Percentiles rank a stretch among this genome's conserved stretches.
Conservation (phyloP, 1,140 invertebrate species). For the Zaprionus tsacasi region DNA sequence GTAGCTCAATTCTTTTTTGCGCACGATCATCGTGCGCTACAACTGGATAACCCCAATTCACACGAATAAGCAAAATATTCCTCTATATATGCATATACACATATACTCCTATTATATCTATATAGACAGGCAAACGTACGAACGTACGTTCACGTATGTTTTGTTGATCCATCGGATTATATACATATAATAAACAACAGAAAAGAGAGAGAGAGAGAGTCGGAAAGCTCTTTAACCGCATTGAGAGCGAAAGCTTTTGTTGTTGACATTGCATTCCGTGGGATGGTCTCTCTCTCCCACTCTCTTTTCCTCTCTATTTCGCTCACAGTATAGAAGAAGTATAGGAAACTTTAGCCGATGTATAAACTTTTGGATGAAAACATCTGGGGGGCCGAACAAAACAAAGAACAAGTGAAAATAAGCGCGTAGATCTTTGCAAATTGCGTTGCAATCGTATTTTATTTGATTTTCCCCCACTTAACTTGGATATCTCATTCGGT, state of each 20-base stretch:
- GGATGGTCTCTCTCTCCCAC: slow-evolving; percentile 15
- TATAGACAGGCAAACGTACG: background rate
- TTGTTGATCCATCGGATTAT: slow-evolving; percentile 25
- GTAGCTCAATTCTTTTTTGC: slow-evolving; percentile 14
- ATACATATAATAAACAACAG: slow-evolving; percentile 15
- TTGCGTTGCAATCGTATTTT: slow-evolving; percentile 36
- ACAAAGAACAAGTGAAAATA: slow-evolving; percentile 46
- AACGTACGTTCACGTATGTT: background rate
- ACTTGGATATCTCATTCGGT: background rate
- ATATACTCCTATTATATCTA: background rate
- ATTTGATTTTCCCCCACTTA: background rate
- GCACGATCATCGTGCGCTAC: slow-evolving; percentile 13
- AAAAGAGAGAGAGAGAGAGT: background rate
- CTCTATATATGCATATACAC: slow-evolving; percentile 4
- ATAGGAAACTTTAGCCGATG: slow-evolving; percentile 39
- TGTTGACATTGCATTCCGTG: slow-evolving; percentile 12
- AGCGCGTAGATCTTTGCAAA: slow-evolving; percentile 46
- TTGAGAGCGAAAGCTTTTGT: background rate
- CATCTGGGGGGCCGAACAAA: slow-evolving; percentile 30
- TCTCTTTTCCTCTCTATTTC: slow-evolving; percentile 6
- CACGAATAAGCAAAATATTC: background rate
- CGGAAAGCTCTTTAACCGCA: slow-evolving; percentile 22
- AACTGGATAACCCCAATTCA: slow-evolving; percentile 18
- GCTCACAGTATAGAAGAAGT: background rate
- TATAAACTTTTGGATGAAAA: slow-evolving; percentile 74